Conservation (phyloP, 2,888 invertebrate genomes). For the Zygogramma bicolorata region DNA sequence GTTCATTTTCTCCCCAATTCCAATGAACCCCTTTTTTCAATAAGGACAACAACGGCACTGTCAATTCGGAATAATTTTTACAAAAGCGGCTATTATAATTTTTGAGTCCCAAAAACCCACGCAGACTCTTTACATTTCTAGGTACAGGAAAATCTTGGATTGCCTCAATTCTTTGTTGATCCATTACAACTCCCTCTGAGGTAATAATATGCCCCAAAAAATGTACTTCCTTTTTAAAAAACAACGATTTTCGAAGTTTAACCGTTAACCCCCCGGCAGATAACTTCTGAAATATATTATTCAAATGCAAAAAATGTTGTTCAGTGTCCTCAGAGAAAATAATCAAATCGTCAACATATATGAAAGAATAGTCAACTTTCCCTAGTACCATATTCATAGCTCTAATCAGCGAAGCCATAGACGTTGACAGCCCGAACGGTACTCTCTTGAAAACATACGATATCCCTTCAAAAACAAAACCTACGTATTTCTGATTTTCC, state of each 20-base stretch:
- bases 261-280: background rate
- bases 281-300: constrained; percentile 21
- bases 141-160: too few relatives aligned
- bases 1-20: constrained; percentile 2
- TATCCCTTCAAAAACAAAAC: background rate
- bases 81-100: constrained; percentile 4
- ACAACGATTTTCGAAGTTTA: background rate
- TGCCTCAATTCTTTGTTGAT: background rate
- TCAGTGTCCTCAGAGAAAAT: constrained; percentile 15
- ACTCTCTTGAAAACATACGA: background rate
- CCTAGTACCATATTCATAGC: constrained; percentile 19
- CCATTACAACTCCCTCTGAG: background rate
- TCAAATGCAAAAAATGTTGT: constrained; percentile 26
- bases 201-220: too few relatives aligned
- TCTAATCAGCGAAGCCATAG: too few relatives aligned
- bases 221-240: too few relatives aligned
- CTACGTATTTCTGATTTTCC: background rate
- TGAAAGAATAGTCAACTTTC: too few relatives aligned
- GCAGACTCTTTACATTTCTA: background rate
- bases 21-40: background rate
- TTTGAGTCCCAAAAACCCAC: background rate
- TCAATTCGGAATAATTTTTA: background rate
- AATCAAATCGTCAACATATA: background rate
- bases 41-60: background rate
- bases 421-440: too few relatives aligned